Percentiles rank a stretch among this genome's conserved stretches.
phyloP scores from a whole-genome alignment of 2,113 vertebrate genomes.

The Cololabis saira region DNA sequence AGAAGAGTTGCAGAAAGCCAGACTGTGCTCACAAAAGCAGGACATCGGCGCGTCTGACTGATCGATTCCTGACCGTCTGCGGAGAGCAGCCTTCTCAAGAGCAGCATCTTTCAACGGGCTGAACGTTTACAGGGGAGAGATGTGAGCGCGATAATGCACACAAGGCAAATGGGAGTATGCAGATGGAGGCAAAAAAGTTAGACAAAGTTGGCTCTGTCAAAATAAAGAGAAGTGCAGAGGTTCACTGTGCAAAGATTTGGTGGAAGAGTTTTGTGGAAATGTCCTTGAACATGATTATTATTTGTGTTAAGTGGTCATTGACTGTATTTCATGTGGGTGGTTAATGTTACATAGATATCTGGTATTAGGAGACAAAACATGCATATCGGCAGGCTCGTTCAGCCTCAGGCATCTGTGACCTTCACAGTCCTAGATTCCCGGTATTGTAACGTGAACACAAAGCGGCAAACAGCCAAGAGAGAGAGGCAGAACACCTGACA shows the following conservation, averaged over 20 bases:
- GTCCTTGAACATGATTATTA: slow-evolving; percentile 53
- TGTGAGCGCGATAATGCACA: slow-evolving; percentile 69
- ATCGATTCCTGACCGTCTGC: slow-evolving; percentile 77
- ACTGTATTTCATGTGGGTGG: slow-evolving; percentile 45
- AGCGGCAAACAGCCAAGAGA: slow-evolving; percentile 56
- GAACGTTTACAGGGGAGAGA: slow-evolving; percentile 67
- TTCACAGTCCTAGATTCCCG: slow-evolving; percentile 81
- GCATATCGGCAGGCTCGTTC: slow-evolving; percentile 45
- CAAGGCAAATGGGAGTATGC: slow-evolving; percentile 64
- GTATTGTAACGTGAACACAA: slow-evolving; percentile 82
- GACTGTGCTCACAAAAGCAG: slow-evolving; percentile 75
- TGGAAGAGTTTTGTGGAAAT: slow-evolving; percentile 29
- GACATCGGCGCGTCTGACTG: slow-evolving; percentile 71
- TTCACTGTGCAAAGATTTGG: slow-evolving; percentile 15
- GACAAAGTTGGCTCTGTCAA: slow-evolving; percentile 34
- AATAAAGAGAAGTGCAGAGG: slow-evolving; percentile 33
- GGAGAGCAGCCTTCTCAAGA: slow-evolving; percentile 69
- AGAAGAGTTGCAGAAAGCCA: slow-evolving; percentile 66
- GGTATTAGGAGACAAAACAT: slow-evolving; percentile 60
- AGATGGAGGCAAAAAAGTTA: slow-evolving; percentile 60
- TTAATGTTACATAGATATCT: slow-evolving; percentile 61
- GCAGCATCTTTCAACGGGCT: slow-evolving; percentile 55
- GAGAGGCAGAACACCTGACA: slow-evolving; percentile 75
- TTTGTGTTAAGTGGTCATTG: slow-evolving; percentile 30
- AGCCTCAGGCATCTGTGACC: slow-evolving; percentile 81